These are phyloP conservation scores for Dromococcyx pavoninus DNA, from an alignment of 2,797 vertebrate genomes.

Conservation along the genomic window DNA sequence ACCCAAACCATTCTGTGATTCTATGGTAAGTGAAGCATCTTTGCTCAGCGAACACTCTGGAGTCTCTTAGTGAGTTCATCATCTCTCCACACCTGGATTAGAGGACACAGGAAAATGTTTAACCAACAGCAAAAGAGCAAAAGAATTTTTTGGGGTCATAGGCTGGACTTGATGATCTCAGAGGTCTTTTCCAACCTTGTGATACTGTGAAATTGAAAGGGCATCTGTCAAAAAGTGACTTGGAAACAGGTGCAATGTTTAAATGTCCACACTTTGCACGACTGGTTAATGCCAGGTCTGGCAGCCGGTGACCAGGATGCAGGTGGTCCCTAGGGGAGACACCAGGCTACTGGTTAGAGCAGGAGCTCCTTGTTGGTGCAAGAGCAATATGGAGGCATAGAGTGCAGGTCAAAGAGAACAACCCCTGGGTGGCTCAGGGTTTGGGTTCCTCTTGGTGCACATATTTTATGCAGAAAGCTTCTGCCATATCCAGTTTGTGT, in stretches of 20 bases:
- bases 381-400: fast-evolving
- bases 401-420: background rate
- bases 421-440: background rate
- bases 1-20: no score
- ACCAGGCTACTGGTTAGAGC: background rate
- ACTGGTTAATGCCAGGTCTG: background rate
- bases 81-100: background rate
- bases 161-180: no score
- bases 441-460: background rate
- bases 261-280: background rate
- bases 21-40: background rate
- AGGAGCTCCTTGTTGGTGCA: background rate
- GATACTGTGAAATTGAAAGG: fast-evolving
- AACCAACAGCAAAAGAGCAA: background rate
- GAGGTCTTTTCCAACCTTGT: no score
- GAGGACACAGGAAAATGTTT: background rate
- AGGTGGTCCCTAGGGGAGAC: background rate
- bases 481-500: background rate
- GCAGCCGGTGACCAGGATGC: background rate
- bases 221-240: background rate
- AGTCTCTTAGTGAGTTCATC: background rate
- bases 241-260: background rate
- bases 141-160: no score
- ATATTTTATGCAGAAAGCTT: background rate
- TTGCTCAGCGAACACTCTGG: background rate